phyloP scores from a whole-genome alignment of 2,113 vertebrate genomes.

The Psilopsiagon aurifrons region DNA sequence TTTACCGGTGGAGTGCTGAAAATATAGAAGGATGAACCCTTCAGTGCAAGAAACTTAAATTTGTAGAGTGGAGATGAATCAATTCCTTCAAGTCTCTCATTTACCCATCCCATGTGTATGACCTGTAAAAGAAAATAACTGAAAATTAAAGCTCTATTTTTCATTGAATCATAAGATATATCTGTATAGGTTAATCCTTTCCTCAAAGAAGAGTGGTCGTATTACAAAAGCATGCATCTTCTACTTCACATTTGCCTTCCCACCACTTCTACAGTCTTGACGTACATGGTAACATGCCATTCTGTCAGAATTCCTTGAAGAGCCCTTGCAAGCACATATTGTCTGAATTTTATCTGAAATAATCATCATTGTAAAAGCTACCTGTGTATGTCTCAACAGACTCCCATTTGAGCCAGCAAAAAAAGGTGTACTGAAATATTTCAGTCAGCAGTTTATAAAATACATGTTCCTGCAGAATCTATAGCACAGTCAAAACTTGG shows the following conservation, averaged over 20 bases:
- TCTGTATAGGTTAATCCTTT: neutral
- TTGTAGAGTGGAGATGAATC: conserved; percentile 70
- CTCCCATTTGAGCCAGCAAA: neutral
- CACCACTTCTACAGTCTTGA: neutral
- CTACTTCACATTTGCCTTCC: neutral
- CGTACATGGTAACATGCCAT: neutral
- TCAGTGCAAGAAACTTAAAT: conserved; percentile 90
- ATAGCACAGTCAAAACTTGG: neutral
- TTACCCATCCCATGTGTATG: conserved; percentile 92
- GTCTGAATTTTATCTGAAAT: neutral
- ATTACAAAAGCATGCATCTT: neutral
- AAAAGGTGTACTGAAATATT: neutral
- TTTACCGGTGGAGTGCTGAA: conserved; percentile 90
- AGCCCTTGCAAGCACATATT: neutral
- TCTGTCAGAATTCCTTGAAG: neutral
- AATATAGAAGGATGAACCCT: conserved; percentile 86
- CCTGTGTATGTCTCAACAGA: neutral
- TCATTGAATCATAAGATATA: neutral
- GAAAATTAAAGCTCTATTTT: conserved; percentile 48
- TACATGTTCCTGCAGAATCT: neutral
- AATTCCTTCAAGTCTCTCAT: conserved; percentile 80
- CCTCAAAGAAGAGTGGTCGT: neutral
- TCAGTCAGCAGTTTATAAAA: neutral
- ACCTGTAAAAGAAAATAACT: conserved; percentile 80
- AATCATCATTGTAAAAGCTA: neutral